Conservation (phyloP, 2,113 vertebrate genomes). For the Pluvialis apricaria region DNA sequence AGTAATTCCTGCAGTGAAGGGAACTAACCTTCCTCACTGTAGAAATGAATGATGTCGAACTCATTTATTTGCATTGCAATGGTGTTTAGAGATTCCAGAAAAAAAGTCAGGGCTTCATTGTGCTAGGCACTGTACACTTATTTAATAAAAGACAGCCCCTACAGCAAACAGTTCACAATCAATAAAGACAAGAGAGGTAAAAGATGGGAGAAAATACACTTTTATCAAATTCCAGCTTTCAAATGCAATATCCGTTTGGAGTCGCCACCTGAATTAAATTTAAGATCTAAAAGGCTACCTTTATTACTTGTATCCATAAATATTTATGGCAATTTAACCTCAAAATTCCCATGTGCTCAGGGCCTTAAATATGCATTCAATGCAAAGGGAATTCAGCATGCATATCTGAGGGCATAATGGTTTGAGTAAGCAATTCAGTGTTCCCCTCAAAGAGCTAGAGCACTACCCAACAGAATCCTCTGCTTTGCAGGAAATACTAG, state of each 20-base stretch:
- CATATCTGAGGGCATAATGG: not conserved
- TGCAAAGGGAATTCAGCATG: not conserved
- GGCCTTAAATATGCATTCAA: not conserved
- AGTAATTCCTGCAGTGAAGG: not conserved
- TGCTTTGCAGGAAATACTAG: not conserved
- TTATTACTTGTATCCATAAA: slow-evolving; percentile 41
- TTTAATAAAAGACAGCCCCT: slow-evolving; percentile 8
- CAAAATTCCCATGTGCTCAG: not conserved
- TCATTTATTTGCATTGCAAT: not conserved
- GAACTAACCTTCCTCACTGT: not conserved
- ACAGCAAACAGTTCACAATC: slow-evolving; percentile 3
- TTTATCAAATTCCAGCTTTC: slow-evolving; percentile 48
- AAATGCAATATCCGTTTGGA: slow-evolving; percentile 31
- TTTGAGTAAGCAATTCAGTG: not conserved
- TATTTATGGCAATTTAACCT: slow-evolving; percentile 46
- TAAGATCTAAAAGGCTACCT: slow-evolving; percentile 15
- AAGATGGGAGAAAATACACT: not conserved
- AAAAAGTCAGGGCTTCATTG: not conserved
- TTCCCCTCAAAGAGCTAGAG: not conserved
- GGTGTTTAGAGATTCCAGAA: not conserved
- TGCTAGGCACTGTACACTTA: not conserved
- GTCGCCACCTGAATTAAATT: slow-evolving; percentile 27
- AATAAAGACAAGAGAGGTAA: slow-evolving; percentile 25
- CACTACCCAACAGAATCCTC: not conserved
- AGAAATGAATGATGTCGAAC: not conserved